Evolutionary conservation across 2,888 invertebrate species (phyloP), one percentile per base, ranked within the genome.

Genomic region (Nebria brevicollis): DNA sequence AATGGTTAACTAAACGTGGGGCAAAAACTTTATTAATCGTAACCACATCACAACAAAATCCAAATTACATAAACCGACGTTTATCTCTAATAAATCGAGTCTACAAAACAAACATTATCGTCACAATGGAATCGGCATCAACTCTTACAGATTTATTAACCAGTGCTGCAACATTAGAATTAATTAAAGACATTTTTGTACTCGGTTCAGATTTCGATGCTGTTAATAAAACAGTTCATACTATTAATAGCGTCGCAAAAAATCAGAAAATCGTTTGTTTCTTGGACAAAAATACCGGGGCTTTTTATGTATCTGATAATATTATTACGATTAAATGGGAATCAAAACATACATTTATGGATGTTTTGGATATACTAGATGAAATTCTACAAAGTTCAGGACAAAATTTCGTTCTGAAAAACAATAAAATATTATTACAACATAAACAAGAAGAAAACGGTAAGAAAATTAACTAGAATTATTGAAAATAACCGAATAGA

Each of bases 1-100:
- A 96, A 86, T 97, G 97, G 97, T 89, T 98, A 85, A 92, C 97
- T 75, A 89, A 95, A 77, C 92, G 97, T 82, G 97, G 97, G 0
- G 97, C 95, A 0, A 92, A 91, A 84, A 94, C 94, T 85, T 87
- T 98, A 7, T 91, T 97, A 0, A 91, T 98, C 0, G 95, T 95
- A 0, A 96, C 96, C 0, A 93, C 97, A 66, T 91, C 91, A 26
- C 95, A 94, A 83, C 95, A 96, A 20, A 97, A 97, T 88, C 97
- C 97, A 87, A 90, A 92, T 26, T 84, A 87, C 82, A 84, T 88
- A 41, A 87, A 87, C 34, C 85, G 88, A 15, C 85, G 88, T 8
- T 82, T 89, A 3, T 83, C 85, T 5, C 84, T 89, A 10, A 84
- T 89, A 4, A 86, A 87, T 81, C 83, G 84, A 4, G 86, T 87